Percentiles rank a stretch among this genome's conserved stretches.
These are phyloP conservation scores for Iphiclides podalirius DNA, from an alignment of 2,888 invertebrate genomes.

Conservation along the genomic window DNA sequence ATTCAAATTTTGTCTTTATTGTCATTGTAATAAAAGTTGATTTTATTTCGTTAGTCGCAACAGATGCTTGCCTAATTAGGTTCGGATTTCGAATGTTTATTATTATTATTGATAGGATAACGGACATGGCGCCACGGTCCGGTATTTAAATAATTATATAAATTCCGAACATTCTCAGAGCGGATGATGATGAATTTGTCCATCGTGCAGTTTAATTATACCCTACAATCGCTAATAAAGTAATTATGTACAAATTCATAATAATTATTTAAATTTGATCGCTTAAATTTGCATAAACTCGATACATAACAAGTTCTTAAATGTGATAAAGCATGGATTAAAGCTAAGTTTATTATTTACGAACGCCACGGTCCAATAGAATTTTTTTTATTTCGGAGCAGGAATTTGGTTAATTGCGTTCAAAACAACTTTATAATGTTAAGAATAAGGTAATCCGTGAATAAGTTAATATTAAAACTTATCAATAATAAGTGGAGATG, in stretches of 20 bases:
- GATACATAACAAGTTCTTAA: constrained; percentile 3
- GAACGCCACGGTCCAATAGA: neutral
- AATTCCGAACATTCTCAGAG: neutral
- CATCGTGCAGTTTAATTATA: neutral
- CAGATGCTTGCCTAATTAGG: constrained; percentile 5
- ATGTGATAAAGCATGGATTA: neutral
- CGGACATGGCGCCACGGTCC: constrained; percentile 35
- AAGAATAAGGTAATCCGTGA: too few species aligned
- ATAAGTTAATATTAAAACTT: too few species aligned
- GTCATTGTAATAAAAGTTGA: neutral
- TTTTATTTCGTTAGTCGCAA: constrained; percentile 24
- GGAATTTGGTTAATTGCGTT: neutral
- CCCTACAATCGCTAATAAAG: constrained; percentile 17
- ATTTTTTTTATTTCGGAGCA: neutral
- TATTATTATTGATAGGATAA: constrained; percentile 36
- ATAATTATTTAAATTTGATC: constrained; percentile 14
- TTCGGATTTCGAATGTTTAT: constrained; percentile 37
- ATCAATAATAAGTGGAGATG: too few species aligned
- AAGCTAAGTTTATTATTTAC: neutral
- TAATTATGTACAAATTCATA: constrained; percentile 16
- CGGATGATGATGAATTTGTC: neutral
- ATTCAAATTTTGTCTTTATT: constrained; percentile 13
- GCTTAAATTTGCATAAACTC: constrained; percentile 15
- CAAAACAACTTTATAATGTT: neutral
- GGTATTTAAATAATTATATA: constrained; percentile 19